Conservation (phyloP, 2,888 invertebrate species). For the Drosophila bunnanda region DNA sequence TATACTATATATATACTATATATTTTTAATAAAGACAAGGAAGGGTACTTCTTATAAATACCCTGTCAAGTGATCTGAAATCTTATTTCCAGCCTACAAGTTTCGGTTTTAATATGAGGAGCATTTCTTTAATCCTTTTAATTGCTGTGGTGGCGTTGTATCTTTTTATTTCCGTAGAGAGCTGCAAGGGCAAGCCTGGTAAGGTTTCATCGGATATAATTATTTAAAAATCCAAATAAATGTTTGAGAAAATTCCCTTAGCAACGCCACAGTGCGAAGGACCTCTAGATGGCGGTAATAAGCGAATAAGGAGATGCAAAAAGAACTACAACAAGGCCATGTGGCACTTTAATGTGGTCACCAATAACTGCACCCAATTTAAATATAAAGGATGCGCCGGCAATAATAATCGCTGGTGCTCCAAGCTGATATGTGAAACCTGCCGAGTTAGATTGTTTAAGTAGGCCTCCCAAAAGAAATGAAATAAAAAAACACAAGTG, state of each 20-base stretch:
- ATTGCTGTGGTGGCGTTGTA: neutral
- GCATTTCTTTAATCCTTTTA: neutral
- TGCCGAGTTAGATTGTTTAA: slow-evolving; percentile 6
- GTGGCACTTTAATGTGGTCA: slow-evolving; percentile 46
- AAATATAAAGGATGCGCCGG: slow-evolving; percentile 48
- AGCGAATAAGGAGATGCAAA: slow-evolving; percentile 9
- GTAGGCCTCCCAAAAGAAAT: neutral
- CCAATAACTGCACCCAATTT: slow-evolving; percentile 21
- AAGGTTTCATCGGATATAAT: neutral
- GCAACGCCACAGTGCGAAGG: slow-evolving; percentile 19
- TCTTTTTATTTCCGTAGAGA: neutral
- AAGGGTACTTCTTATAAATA: neutral
- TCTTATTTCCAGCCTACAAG: neutral
- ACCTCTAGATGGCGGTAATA: slow-evolving; percentile 24
- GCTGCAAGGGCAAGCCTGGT: slow-evolving; percentile 21
- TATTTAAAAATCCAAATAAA: neutral
- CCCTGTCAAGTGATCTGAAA: neutral
- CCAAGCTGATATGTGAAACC: slow-evolving; percentile 16
- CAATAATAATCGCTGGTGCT: slow-evolving; percentile 52
- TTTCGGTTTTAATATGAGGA: neutral
- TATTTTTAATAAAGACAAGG: too few relatives aligned
- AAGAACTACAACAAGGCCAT: slow-evolving; percentile 25
- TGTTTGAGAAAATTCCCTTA: neutral
- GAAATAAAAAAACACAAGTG: neutral
- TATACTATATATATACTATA: too few relatives aligned